Percentiles rank a stretch among this genome's conserved stretches.
phyloP scores from a whole-genome alignment of 2,888 invertebrate genomes.

The Coleophora deauratella region DNA sequence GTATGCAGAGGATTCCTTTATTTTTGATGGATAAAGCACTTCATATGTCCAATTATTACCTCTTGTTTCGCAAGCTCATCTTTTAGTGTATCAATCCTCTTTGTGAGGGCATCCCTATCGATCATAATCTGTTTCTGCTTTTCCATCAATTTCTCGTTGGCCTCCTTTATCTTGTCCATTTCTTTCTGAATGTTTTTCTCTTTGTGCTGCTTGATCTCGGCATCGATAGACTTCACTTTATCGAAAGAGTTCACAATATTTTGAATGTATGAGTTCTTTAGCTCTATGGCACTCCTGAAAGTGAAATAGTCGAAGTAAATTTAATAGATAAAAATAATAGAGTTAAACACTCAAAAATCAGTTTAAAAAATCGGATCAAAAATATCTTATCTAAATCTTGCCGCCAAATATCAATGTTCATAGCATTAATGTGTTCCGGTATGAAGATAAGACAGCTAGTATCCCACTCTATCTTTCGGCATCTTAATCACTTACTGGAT shows the following conservation, averaged over 20 bases:
- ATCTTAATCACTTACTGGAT: too few relatives aligned
- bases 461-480: too few relatives aligned
- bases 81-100: slow-evolving; percentile 70
- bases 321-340: not conserved
- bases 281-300: slow-evolving; percentile 50
- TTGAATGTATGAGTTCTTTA: slow-evolving; percentile 52
- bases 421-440: too few relatives aligned
- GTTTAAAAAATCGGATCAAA: not conserved
- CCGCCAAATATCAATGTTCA: too few relatives aligned
- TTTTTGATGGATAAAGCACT: slow-evolving; percentile 1
- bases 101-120: slow-evolving; percentile 56
- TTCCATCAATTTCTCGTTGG: slow-evolving; percentile 60
- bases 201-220: slow-evolving; percentile 72
- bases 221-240: slow-evolving; percentile 69
- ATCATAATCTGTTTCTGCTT: slow-evolving; percentile 60
- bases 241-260: slow-evolving; percentile 55
- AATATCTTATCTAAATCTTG: too few relatives aligned
- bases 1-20: too few relatives aligned
- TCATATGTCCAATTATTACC: slow-evolving; percentile 24
- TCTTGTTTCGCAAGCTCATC: slow-evolving; percentile 75
- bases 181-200: slow-evolving; percentile 69
- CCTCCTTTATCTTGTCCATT: slow-evolving; percentile 64
- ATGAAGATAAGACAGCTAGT: too few relatives aligned
- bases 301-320: slow-evolving; percentile 2
- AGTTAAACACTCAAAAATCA: not conserved